Evolutionary conservation across 2,113 vertebrate species (phyloP).

Genomic region (Anarhynchus alexandrinus): DNA sequence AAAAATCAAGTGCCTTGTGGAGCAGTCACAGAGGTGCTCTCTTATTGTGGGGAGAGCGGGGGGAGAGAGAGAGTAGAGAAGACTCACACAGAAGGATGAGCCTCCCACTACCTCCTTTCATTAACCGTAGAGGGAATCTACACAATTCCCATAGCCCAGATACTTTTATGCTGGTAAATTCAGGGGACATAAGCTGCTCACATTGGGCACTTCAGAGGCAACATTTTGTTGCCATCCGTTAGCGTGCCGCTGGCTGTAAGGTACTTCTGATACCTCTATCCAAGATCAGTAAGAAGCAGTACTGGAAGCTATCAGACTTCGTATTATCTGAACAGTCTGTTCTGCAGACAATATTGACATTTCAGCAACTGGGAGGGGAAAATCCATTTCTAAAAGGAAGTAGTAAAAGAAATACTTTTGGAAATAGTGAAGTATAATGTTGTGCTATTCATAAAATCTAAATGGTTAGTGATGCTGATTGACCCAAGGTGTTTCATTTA

Average conservation of each 20-base stretch:
- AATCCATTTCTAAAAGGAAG: background rate
- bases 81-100: background rate
- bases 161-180: background rate
- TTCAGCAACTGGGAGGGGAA: background rate
- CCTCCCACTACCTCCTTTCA: background rate
- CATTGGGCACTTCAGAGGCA: background rate
- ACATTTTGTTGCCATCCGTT: background rate
- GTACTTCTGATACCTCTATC: background rate
- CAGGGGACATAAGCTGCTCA: background rate
- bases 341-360: background rate
- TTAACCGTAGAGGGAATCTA: background rate
- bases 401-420: background rate
- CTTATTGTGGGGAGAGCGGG: background rate
- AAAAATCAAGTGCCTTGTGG: background rate
- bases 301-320: background rate
- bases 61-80: background rate
- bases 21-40: background rate
- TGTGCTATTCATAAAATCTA: background rate
- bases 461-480: background rate
- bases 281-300: background rate
- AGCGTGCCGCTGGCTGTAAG: background rate
- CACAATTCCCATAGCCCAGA: background rate
- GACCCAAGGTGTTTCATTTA: background rate
- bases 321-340: background rate
- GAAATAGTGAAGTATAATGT: background rate